Base-by-base conservation (phyloP, 64 coral and sea anemone genomes). In the Montipora sp. region DNA sequence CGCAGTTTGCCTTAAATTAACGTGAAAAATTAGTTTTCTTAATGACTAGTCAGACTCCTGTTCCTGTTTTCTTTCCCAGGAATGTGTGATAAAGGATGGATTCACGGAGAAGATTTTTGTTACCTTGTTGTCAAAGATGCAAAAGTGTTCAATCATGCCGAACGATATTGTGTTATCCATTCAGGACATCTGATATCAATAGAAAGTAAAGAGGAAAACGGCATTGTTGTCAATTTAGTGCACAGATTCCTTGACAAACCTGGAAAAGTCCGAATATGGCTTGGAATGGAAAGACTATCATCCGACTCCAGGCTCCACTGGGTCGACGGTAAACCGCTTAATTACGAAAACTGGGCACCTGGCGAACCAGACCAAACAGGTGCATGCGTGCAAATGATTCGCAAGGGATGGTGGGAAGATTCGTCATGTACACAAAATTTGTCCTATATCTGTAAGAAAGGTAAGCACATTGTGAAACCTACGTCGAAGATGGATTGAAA, bases 361-460 rank as follows among this genome's bases (percentile, higher is more conserved):
- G 95, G 95, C 7, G 92, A 98, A 67, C 95, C 95, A 12, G 83
- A 98, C 73, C 23, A 51, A 19, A 82, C 90, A n/a, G 95, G 95
- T 61, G 95, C 95, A 94, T 98, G 95, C 89, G 95, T 92, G 16
- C 89, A 98, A 89, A 98, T 98, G 92, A 84, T 94, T 57, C 49
- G 77, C 7, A 82, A 92, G 20, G 95, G 95, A 59, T 74, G 90
- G 75, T 98, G 95, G 95, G 72, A 90, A 69, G 95, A 98, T 44
- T 70, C 77, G 7, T 61, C 92, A 15, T 98, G 95, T 89, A 21
- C 65, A 13, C 80, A 94, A 23, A 79, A 87, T 21, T 66, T 92
- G 2, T 50, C 70, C 16, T 98, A 88, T 51, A 88, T 98, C 58
- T 98, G 95, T 18, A 98, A 98, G 24, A 88, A 87, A 88, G 73